phyloP scores from a whole-genome alignment of 1,140 invertebrate species.

The Drosophila insularis region DNA sequence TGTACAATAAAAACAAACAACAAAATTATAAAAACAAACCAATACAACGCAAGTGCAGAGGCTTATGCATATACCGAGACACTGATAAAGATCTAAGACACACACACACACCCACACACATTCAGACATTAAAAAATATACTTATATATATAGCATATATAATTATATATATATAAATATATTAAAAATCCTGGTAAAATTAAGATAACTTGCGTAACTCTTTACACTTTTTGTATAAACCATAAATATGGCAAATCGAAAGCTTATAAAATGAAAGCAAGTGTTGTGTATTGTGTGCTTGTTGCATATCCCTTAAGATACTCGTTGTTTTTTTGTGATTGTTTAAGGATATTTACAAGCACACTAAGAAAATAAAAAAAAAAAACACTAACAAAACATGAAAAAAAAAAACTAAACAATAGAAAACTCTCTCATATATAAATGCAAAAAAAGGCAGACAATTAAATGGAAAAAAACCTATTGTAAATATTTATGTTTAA shows the following conservation, averaged over 20 bases:
- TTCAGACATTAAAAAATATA: conserved; percentile 2
- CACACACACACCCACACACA: conserved; percentile 2
- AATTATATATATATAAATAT: conserved; percentile 49
- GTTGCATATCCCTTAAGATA: conserved; percentile 55
- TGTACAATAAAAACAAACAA: conserved; percentile 33
- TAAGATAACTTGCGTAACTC: conserved; percentile 43
- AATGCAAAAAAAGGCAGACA: conserved; percentile 13
- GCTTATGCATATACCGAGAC: conserved; percentile 38
- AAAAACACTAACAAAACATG: conserved; percentile 26
- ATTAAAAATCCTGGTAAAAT: conserved; percentile 52
- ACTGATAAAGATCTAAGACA: conserved; percentile 12
- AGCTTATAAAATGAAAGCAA: conserved; percentile 47
- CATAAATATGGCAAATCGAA: conserved; percentile 19
- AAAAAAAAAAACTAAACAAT: conserved; percentile 16
- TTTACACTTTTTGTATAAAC: conserved; percentile 63
- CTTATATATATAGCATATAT: conserved; percentile 15
- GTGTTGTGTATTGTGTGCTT: conserved; percentile 69
- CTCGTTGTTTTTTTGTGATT: conserved; percentile 53
- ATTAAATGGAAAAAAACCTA: conserved; percentile 28
- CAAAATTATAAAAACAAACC: not conserved
- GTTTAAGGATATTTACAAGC: conserved; percentile 55
- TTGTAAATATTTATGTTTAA: conserved; percentile 69
- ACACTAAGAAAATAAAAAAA: conserved; percentile 34
- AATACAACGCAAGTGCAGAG: conserved; percentile 43
- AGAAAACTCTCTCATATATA: conserved; percentile 39